Evolutionary conservation across 2,888 invertebrate species (phyloP), one percentile per base, ranked within the genome.

Genomic region (Therioaphis trifolii): DNA sequence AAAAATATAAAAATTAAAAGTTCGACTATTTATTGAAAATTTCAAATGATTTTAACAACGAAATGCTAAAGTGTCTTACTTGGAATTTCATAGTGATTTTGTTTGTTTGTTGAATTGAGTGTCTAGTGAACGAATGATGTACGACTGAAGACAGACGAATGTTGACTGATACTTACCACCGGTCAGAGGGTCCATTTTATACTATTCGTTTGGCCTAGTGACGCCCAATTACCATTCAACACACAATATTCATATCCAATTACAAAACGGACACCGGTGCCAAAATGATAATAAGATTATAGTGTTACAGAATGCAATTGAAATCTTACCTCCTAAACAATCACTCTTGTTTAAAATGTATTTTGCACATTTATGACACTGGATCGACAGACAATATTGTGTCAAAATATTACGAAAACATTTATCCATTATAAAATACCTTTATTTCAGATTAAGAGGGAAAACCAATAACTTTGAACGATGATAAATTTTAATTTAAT

Each of bases 1-100:
- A n/a, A n/a, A n/a, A n/a, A n/a, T n/a, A n/a, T n/a, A n/a, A n/a
- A n/a, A n/a, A n/a, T n/a, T n/a, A n/a, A n/a, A n/a, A n/a, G n/a
- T n/a, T n/a, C n/a, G n/a, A n/a, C n/a, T n/a, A n/a, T n/a, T n/a
- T n/a, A n/a, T n/a, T n/a, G n/a, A n/a, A n/a, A n/a, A n/a, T n/a
- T n/a, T n/a, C n/a, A n/a, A n/a, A n/a, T n/a, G n/a, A n/a, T n/a
- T n/a, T n/a, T n/a, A n/a, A n/a, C n/a, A n/a, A n/a, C n/a, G n/a
- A n/a, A n/a, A n/a, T n/a, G n/a, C n/a, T n/a, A 18, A 4, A 18
- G 5, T 14, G 3, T 14, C 78, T 78, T 55, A 78, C 78, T 68
- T 78, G 66, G 52, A 78, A 78, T 68, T 78, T 66, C 78, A 78
- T 78, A 29, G 12, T 40, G 78, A 40, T 68, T 52, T 78, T 52